Evolutionary conservation across 2,888 invertebrate genomes (phyloP), one percentile per base, ranked within the genome.

Genomic region (Napeogenes inachia): DNA sequence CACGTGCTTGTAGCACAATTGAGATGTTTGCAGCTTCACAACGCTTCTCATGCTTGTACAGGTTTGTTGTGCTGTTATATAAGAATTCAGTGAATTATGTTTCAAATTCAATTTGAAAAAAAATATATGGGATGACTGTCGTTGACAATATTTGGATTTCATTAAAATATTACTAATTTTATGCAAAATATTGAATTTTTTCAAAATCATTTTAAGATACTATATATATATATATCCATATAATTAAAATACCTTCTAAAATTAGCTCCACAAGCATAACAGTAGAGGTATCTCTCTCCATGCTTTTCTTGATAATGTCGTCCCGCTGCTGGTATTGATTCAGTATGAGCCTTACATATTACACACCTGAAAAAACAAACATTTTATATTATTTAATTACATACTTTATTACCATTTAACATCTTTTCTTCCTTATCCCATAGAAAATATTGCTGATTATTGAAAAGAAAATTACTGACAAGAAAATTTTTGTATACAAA

Each of bases 21-120:
- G 56, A 55, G 0, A 80, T 80, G 62, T 87, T 85, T 0, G 78
- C 75, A 0, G 83, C 78, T 0, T 45, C n/a, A 67, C 89, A 89
- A 0, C 79, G 78, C 73, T 87, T 87, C 78, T 90, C 89, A 55
- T 90, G 89, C 62, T 88, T 89, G 72, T 89, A 89, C 2, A 89
- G 71, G 46, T 85, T 87, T 13, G 84, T 83, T 8, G 78, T 80
- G 58, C 89, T 89, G 67, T 12, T 72, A 70, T 13, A 57, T 46
- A 61, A 4, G 54, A 56, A 53, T 4, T 13, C n/a, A n/a, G 21
- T 21, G 21, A 21, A 21, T 21, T 13, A 46, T 5, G 35, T 35
- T 35, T 35, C 6, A 2, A 1, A 35, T 6, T 35, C 35, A 35
- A 35, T 35, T 35, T 35, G 6, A 5, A 35, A 35, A 35, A 3